Evolutionary conservation across 2,113 vertebrate genomes (phyloP), one percentile per base, ranked within the genome.

Genomic region (Forbesichthys agassizii): DNA sequence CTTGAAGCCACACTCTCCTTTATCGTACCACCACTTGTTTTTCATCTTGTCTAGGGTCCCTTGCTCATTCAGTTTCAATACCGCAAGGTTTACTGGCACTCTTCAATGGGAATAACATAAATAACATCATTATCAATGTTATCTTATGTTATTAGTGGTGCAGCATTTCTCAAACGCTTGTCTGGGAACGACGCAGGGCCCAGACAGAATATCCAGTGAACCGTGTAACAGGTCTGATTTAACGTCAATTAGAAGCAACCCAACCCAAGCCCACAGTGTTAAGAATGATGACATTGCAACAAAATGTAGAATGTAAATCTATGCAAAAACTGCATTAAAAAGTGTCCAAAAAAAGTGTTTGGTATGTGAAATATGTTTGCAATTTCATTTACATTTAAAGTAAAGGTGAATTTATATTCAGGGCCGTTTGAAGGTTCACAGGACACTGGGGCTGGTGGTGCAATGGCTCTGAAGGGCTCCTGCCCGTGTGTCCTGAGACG

Each of bases 11-110:
- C 96, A 97, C 94, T 96, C 96, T 93, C 96, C 96, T 95, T 96
- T 96, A 96, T 97, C 95, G 95, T 97, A 97, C 95, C 96, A 97
- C 96, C 96, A 97, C 95, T 97, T 97, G 95, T 95, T 97, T 97
- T 96, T 97, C 95, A 97, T 95, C 95, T 97, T 97, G 95, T 97
- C 95, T 97, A 97, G 96, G 95, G 96, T 93, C 94, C 95, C 96
- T 96, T 94, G 93, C 93, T 97, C 96, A 96, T 95, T 97, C 95
- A 97, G 95, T 96, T 97, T 97, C 95, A 97, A 96, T 92, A 97
- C 96, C 91, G 95, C 96, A 96, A 97, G 95, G 95, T 97, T 97
- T 96, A 97, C 94, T 94, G 95, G 96, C 93, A 95, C 96, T 96
- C 96, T 97, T 96, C 94, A 96, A 89, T 89, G 82, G 83, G 82